Conservation (phyloP, 2,888 invertebrate genomes). For the Operophtera brumata region DNA sequence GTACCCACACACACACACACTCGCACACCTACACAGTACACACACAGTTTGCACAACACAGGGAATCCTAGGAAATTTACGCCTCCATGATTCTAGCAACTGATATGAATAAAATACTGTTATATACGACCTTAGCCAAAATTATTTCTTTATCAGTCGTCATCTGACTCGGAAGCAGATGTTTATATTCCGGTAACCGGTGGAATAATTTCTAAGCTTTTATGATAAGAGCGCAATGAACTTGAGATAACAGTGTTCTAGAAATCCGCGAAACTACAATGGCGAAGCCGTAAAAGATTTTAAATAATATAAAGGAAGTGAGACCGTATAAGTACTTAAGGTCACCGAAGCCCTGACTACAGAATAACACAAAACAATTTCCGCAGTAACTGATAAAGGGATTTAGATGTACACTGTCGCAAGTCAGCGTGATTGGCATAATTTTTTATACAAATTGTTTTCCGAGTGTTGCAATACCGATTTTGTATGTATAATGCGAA, state of each 20-base stretch:
- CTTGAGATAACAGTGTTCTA: background rate
- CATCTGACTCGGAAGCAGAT: conserved; percentile 4
- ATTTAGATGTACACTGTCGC: background rate
- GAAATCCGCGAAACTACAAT: too few relatives aligned
- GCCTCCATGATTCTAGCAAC: background rate
- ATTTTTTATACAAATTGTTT: background rate
- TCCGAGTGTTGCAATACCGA: background rate
- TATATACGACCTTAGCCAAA: conserved; percentile 1
- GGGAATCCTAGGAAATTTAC: too few relatives aligned
- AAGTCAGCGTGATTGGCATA: background rate
- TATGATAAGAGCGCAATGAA: conserved; percentile 6
- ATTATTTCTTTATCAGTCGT: conserved; percentile 1
- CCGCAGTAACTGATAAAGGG: background rate
- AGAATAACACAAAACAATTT: background rate
- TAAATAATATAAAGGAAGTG: background rate
- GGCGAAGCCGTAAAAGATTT: too few relatives aligned
- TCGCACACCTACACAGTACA: too few relatives aligned
- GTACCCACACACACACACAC: too few relatives aligned
- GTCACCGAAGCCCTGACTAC: background rate
- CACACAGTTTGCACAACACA: too few relatives aligned
- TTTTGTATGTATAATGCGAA: background rate
- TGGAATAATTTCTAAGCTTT: background rate
- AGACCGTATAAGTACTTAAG: background rate
- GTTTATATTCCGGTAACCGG: background rate
- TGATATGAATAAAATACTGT: background rate